These are phyloP conservation scores for Callionymus lyra DNA, from an alignment of 2,113 vertebrate species.

Conservation along the genomic window DNA sequence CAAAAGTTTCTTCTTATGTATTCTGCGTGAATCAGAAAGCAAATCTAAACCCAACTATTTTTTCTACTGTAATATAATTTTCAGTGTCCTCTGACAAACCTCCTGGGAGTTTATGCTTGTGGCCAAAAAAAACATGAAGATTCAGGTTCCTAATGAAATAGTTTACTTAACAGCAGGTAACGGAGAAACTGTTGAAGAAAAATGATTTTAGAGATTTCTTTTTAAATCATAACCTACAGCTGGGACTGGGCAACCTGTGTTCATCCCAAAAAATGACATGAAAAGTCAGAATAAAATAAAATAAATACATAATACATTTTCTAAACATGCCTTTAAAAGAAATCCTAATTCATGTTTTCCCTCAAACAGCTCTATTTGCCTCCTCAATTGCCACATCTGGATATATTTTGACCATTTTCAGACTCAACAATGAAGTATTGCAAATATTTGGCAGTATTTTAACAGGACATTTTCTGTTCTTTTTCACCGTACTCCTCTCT, in stretches of 20 bases:
- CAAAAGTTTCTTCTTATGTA: too few species aligned
- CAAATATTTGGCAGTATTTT: slow-evolving; percentile 40
- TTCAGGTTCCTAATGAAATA: not conserved
- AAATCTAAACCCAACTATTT: not conserved
- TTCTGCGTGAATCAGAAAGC: too few species aligned
- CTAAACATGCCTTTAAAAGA: too few species aligned
- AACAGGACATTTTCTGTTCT: slow-evolving; percentile 12
- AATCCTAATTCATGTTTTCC: too few species aligned
- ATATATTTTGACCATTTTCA: too few species aligned
- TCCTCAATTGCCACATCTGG: too few species aligned
- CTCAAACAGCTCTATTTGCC: too few species aligned
- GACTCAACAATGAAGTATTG: slow-evolving; percentile 34
- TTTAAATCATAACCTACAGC: not conserved
- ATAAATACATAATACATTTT: too few species aligned
- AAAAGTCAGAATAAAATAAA: too few species aligned
- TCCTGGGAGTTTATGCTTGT: too few species aligned
- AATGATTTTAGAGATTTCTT: not conserved
- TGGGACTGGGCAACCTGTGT: not conserved
- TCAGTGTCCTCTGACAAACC: not conserved
- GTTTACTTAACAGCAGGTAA: not conserved
- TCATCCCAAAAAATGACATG: not conserved
- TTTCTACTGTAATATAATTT: not conserved
- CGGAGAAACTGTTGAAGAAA: too few species aligned
- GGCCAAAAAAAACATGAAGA: too few species aligned
- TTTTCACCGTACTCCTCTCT: slow-evolving; percentile 21